phyloP scores from a whole-genome alignment of 2,888 invertebrate genomes.

The Philaethria dido region DNA sequence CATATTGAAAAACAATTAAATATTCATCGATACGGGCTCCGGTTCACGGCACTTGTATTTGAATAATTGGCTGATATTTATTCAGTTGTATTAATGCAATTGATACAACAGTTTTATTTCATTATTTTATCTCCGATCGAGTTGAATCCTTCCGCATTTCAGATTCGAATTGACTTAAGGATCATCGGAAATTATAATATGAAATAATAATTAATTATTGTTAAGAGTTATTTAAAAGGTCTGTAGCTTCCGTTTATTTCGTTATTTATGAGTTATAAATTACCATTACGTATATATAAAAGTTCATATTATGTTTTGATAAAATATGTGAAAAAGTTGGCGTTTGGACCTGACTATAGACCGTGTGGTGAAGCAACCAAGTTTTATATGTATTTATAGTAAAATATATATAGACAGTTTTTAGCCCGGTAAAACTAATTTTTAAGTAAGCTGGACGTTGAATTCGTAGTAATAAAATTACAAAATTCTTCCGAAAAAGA shows the following conservation, averaged over 20 bases:
- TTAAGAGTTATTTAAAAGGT: neutral
- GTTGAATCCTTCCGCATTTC: slow-evolving; percentile 43
- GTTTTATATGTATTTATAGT: too few species aligned
- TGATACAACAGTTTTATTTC: slow-evolving; percentile 69
- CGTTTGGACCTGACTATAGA: too few species aligned
- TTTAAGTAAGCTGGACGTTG: neutral
- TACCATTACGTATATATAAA: neutral
- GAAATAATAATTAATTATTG: neutral
- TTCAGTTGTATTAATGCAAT: slow-evolving; percentile 81
- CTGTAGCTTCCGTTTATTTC: neutral
- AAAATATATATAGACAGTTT: too few species aligned
- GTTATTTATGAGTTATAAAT: neutral
- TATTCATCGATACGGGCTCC: slow-evolving; percentile 78
- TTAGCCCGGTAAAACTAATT: neutral
- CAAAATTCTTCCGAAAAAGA: too few species aligned
- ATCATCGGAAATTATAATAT: slow-evolving; percentile 16
- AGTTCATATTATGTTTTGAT: neutral
- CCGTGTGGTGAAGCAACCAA: too few species aligned
- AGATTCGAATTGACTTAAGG: slow-evolving; percentile 32
- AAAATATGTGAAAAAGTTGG: too few species aligned
- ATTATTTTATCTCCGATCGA: slow-evolving; percentile 58
- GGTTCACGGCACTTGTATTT: slow-evolving; percentile 72
- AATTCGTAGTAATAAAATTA: neutral
- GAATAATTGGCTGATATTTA: slow-evolving; percentile 84
- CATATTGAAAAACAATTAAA: slow-evolving; percentile 68